Evolutionary conservation across 2,888 invertebrate genomes (phyloP), one percentile per base, ranked within the genome.

Genomic region (Ormyrus thymus): DNA sequence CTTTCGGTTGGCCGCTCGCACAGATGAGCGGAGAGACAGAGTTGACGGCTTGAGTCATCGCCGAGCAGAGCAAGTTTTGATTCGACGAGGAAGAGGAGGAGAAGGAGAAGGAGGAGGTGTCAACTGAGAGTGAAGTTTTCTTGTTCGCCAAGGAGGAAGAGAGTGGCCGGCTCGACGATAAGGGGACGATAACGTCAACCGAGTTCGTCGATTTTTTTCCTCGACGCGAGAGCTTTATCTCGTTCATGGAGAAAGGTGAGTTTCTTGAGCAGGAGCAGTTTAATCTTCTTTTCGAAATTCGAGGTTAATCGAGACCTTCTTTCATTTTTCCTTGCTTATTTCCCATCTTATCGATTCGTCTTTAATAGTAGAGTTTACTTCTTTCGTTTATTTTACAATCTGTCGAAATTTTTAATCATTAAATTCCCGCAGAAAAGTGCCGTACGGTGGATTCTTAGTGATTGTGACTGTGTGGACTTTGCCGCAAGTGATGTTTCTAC

Each of bases 191-290:
- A 11, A 9, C n/a, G 11, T 65, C 48, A 13, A 13, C 46, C 15
- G 13, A 8, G 11, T 62, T 68, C 70, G 79, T 68, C 72, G 72
- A 61, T 62, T 70, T 78, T 72, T 66, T 62, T 50, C 55, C 61
- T 76, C 72, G 76, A 61, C 72, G 66, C 58, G 76, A 76, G 51
- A n/a, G 10, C 10, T 56, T 29, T 13, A 46, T 64, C 73, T 61
- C 80, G 76, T 59, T 73, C 71, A 68, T 69, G 80, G 76, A 76
- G 80, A 80, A 65, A 80, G 80, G 80, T 80, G 80, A 80, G 80
- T 80, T 79, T 48, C 1, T 50, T 29, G 11, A 11, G n/a, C 48
- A 29, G 7, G 11, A 51, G 45, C 11, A 48, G 53, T 55, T 48
- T 29, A 29, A 29, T 29, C 29, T 29, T 29, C 29, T 53, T 29